Conservation (phyloP, 2,797 vertebrate genomes). For the Gymnothorax javanicus region DNA sequence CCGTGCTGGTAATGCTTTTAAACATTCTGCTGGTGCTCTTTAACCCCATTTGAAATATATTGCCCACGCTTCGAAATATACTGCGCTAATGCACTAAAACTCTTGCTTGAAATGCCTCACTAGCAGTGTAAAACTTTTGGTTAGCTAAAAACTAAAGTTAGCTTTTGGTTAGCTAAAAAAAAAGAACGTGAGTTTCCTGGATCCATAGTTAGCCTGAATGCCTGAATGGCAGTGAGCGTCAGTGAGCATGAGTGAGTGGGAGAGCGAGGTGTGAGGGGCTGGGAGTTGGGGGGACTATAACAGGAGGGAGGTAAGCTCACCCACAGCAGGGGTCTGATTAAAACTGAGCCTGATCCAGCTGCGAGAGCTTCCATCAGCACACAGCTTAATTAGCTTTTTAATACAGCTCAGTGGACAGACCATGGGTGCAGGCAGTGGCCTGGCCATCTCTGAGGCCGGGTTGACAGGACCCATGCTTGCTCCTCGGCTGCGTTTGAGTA, state of each 20-base stretch:
- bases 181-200: neutral
- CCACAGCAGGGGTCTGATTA: conserved; percentile 67
- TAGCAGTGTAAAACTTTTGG: neutral
- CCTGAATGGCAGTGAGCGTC: neutral
- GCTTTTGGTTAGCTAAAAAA: no score
- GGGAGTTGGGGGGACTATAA: neutral
- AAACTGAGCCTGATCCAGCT: conserved; percentile 74
- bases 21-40: no score
- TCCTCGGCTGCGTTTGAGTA: conserved; percentile 58
- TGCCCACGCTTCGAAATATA: no score
- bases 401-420: conserved; percentile 88
- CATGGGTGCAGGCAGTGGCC: conserved; percentile 64
- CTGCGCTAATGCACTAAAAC: no score
- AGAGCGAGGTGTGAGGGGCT: neutral
- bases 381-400: conserved; percentile 94
- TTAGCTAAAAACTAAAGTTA: no score
- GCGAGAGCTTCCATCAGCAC: conserved; percentile 85
- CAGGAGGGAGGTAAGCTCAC: conserved; percentile 40
- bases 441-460: conserved; percentile 67
- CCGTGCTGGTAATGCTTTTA: no score
- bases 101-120: no score
- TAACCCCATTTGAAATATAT: no score
- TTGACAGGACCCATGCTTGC: conserved; percentile 89
- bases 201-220: neutral
- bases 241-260: neutral